Conservation (phyloP, 1,140 invertebrate genomes). For the Sitobion miscanthi region DNA sequence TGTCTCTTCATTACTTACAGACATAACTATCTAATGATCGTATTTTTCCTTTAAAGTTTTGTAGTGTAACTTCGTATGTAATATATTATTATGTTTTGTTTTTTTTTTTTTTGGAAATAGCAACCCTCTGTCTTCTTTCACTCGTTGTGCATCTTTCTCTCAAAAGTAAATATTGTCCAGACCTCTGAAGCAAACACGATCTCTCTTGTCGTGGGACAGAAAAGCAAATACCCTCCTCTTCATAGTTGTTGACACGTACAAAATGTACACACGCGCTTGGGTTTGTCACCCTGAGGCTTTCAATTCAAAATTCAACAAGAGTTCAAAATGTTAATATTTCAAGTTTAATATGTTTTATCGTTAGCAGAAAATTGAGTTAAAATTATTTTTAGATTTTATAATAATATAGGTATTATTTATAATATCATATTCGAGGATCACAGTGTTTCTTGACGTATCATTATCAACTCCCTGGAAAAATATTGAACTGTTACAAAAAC, state of each 20-base stretch:
- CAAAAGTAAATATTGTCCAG: slow-evolving; percentile 44
- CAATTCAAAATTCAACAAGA: slow-evolving; percentile 29
- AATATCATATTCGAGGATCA: no score
- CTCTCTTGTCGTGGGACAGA: neutral
- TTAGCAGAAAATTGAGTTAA: neutral
- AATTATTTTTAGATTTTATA: neutral
- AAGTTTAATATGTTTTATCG: neutral
- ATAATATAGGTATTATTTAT: no score
- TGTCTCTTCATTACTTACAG: neutral
- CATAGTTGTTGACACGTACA: slow-evolving; percentile 26
- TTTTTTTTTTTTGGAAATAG: slow-evolving; percentile 38
- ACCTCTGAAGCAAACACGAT: slow-evolving; percentile 1
- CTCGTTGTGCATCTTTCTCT: neutral
- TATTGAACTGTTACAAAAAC: no score
- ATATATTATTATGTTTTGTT: neutral
- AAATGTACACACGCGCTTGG: slow-evolving; percentile 19
- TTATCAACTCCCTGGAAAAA: no score
- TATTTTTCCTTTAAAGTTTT: neutral
- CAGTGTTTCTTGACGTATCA: no score
- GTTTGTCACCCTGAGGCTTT: neutral
- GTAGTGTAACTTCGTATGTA: neutral
- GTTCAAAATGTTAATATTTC: slow-evolving; percentile 26
- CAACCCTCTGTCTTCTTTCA: neutral
- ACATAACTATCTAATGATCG: neutral
- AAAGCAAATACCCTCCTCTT: slow-evolving; percentile 25